A percentile compares a stretch with the other conserved stretches of the same genome.
Conservation (phyloP, 2,113 vertebrate genomes). For the Rhinichthys klamathensis region DNA sequence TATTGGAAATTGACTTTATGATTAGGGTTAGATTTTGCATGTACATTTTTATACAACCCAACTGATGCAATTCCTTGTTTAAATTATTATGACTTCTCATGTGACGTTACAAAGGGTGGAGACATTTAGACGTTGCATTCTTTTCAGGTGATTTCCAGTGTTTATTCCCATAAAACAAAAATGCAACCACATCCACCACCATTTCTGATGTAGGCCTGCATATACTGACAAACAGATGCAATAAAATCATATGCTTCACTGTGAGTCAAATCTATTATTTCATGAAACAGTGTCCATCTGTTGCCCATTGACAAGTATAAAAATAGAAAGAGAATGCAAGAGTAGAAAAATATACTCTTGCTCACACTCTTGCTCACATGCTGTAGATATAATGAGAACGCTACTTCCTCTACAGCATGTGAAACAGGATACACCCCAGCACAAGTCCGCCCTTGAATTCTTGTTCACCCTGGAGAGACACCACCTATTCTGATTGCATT, state of each 20-base stretch:
- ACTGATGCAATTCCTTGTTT: not conserved
- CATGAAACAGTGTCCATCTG: not conserved
- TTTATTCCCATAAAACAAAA: not conserved
- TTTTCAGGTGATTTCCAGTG: not conserved
- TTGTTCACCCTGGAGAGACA: conserved; percentile 55
- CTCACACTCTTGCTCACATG: not conserved
- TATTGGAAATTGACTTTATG: not conserved
- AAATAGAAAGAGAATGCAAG: not conserved
- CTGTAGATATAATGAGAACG: not conserved
- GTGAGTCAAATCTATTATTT: conserved; percentile 16
- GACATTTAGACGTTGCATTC: not conserved
- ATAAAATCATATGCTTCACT: too few relatives aligned
- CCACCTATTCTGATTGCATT: conserved; percentile 68
- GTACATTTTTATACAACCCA: not conserved
- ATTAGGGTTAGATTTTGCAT: not conserved
- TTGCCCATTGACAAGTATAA: not conserved
- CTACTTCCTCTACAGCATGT: not conserved
- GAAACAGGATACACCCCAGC: conserved; percentile 38
- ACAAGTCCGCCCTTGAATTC: conserved; percentile 67
- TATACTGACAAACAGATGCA: not conserved
- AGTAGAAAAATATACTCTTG: not conserved
- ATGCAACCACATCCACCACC: not conserved
- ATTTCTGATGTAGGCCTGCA: not conserved
- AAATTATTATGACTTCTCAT: not conserved
- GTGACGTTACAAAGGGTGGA: not conserved